Percentiles rank a stretch among this genome's conserved stretches.
Evolutionary conservation across 2,888 invertebrate species (phyloP).

Genomic region (Ligdia adustata): DNA sequence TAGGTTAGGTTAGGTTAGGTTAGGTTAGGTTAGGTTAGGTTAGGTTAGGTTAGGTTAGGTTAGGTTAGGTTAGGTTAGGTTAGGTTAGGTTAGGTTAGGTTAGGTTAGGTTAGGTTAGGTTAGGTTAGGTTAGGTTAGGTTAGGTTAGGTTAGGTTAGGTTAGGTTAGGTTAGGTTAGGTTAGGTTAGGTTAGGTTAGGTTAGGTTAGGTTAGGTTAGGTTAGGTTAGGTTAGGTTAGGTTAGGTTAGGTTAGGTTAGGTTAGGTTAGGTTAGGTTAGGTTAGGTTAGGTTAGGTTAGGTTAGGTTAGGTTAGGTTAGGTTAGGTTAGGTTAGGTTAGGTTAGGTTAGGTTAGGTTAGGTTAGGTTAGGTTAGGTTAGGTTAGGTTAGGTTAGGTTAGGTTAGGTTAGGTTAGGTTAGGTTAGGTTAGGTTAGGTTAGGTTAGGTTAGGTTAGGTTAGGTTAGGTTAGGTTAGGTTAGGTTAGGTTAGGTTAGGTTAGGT

Average conservation of each 20-base stretch:
- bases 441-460: too few species aligned
- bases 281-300: too few species aligned
- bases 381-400: too few species aligned
- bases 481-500: too few species aligned
- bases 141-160: conserved; percentile 14
- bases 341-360: too few species aligned
- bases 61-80: conserved; percentile 14
- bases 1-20: conserved; percentile 14
- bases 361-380: too few species aligned
- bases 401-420: too few species aligned
- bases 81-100: conserved; percentile 20
- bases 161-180: conserved; percentile 14
- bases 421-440: too few species aligned
- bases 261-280: too few species aligned
- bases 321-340: too few species aligned
- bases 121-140: conserved; percentile 14
- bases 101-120: conserved; percentile 22
- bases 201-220: conserved; percentile 19
- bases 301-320: too few species aligned
- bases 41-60: conserved; percentile 14
- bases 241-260: conserved; percentile 14
- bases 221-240: conserved; percentile 14
- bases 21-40: conserved; percentile 14
- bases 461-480: too few species aligned
- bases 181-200: conserved; percentile 14